Base-by-base conservation (phyloP, 2,888 invertebrate genomes). In the Drosophila nr. perissopoda region DNA sequence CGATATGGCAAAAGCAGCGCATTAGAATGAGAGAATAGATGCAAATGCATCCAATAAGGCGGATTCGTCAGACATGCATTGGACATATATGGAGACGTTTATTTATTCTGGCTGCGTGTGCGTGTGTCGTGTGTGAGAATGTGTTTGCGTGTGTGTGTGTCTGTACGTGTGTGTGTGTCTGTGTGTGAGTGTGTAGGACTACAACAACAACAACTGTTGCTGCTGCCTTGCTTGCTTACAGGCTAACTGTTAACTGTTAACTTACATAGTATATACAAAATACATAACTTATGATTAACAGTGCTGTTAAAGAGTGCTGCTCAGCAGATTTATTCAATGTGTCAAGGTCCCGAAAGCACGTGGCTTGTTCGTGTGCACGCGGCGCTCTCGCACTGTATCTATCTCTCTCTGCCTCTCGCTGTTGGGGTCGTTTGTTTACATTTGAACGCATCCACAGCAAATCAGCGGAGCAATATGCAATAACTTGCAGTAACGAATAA, bases 321-420 rank as follows among this genome's bases (percentile, higher is more conserved):
- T 48, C 38, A 29, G 36, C 71, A 25, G 18, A 49, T 11, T 29
- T n/a, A 49, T 49, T 27, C 27, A 49, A 71, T 69, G 56, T 84
- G 84, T 89, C 84, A 89, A 84, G 84, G 84, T 87, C 82, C 71
- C 75, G 89, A 84, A 89, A 87, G 82, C 67, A 81, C 75, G 81
- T 82, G 84, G 65, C 38, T 42, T 33, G 59, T 36, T 58, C 33
- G 29, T 36, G 13, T 42, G 31, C 21, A 21, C 31, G 40, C 40
- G 16, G 10, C 40, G 16, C 52, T 58, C 54, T 57, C 45, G 36
- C 34, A 21, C 56, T 36, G 38, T 45, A 27, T 31, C n/a, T 21
- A 52, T 21, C 33, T 36, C 34, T 31, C 3, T 27, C 52, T 56
- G 18, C 25, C n/a, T 62, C 21, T 40, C 33, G 40, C 25, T 62